Evolutionary conservation across 1,140 invertebrate species (phyloP).

Genomic region (Drosophila busckii): DNA sequence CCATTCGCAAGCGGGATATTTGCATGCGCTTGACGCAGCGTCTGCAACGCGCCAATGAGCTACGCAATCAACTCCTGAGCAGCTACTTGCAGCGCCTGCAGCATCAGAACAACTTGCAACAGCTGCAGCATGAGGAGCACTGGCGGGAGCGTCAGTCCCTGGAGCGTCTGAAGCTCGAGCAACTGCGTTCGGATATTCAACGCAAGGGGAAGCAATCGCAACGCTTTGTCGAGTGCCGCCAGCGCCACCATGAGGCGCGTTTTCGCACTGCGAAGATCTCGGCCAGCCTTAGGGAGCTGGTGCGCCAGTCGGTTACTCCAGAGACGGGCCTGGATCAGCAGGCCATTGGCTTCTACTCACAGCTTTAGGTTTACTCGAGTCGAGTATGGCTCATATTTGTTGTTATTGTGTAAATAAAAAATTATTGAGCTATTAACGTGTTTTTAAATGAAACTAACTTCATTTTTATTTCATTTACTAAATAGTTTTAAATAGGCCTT

Average conservation of each 20-base stretch:
- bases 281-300: slow-evolving; percentile 69
- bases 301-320: slow-evolving; percentile 68
- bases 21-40: slow-evolving; percentile 59
- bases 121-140: slow-evolving; percentile 73
- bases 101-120: slow-evolving; percentile 69
- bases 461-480: too few species aligned
- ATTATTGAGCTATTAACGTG: background rate
- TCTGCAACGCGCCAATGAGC: slow-evolving; percentile 58
- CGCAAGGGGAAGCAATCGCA: slow-evolving; percentile 54
- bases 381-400: slow-evolving; percentile 57
- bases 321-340: slow-evolving; percentile 39
- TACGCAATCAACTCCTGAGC: slow-evolving; percentile 55
- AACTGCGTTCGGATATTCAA: slow-evolving; percentile 60
- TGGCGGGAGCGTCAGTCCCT: slow-evolving; percentile 61
- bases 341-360: slow-evolving; percentile 30
- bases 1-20: slow-evolving; percentile 60
- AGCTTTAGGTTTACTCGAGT: slow-evolving; percentile 48
- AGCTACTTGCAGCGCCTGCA: slow-evolving; percentile 62
- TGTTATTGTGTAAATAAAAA: slow-evolving; percentile 66
- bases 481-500: too few species aligned
- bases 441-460: too few species aligned
- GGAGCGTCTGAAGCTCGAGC: slow-evolving; percentile 52
- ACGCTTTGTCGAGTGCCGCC: slow-evolving; percentile 59
- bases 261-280: slow-evolving; percentile 71
- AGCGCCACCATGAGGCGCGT: slow-evolving; percentile 51